phyloP scores from a whole-genome alignment of 2,113 vertebrate genomes.

The Fregetta grallaria region DNA sequence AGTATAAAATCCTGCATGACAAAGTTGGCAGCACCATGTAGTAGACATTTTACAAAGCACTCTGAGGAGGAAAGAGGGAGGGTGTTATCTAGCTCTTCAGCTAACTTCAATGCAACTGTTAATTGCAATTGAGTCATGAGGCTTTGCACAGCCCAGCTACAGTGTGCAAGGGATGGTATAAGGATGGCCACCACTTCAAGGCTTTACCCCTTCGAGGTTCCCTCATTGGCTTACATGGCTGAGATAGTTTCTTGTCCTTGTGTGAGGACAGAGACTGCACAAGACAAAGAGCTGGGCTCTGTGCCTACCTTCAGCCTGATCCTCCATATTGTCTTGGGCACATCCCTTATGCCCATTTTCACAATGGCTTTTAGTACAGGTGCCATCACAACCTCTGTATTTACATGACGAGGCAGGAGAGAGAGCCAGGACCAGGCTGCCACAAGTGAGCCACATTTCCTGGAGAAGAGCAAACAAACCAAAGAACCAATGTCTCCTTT shows the following conservation, averaged over 20 bases:
- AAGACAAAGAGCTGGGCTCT: not conserved
- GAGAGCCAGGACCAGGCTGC: not conserved
- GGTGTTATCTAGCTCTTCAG: not conserved
- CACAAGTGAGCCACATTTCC: not conserved
- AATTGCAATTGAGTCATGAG: not conserved
- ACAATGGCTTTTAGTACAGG: not conserved
- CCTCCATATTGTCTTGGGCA: fast-evolving
- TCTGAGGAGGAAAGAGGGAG: not conserved
- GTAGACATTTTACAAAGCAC: not conserved
- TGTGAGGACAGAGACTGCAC: not conserved
- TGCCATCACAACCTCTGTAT: not conserved
- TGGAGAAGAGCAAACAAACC: slow-evolving; percentile 7
- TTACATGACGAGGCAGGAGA: not conserved
- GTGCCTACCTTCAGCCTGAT: not conserved
- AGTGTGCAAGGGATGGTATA: not conserved
- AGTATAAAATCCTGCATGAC: not conserved
- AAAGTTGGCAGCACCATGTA: not conserved
- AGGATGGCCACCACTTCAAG: not conserved
- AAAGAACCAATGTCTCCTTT: not conserved
- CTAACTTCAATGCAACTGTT: not conserved
- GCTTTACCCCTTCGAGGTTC: not conserved
- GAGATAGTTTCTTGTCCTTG: not conserved
- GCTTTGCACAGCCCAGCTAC: not conserved
- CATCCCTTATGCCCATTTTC: not conserved
- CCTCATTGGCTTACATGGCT: not conserved